Conservation (phyloP, 2,888 invertebrate genomes). For the Chironomus tentans region DNA sequence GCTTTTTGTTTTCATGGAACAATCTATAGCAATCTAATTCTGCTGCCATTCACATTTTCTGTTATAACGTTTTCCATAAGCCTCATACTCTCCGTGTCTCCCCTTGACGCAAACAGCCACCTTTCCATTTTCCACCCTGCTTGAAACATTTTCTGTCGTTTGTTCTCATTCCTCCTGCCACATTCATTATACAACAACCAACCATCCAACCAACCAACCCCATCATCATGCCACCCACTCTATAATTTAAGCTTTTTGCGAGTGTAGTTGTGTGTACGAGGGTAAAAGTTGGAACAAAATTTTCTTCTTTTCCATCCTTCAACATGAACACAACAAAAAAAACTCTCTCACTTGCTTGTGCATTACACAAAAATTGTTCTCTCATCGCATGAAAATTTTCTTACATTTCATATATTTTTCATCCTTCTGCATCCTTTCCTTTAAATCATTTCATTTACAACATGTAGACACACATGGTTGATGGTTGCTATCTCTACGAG, state of each 20-base stretch:
- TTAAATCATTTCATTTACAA: background rate
- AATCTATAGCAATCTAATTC: slow-evolving; percentile 25
- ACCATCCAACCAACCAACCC: background rate
- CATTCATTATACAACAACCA: slow-evolving; percentile 20
- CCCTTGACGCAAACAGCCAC: slow-evolving; percentile 4
- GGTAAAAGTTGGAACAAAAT: background rate
- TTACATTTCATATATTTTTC: too few species aligned
- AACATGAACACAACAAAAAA: too few species aligned
- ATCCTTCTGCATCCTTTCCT: background rate
- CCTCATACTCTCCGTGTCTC: background rate
- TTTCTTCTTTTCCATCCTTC: background rate
- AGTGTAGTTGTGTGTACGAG: background rate
- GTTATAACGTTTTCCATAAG: background rate
- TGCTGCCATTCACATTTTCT: slow-evolving; percentile 26
- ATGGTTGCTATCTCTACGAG: slow-evolving; percentile 8
- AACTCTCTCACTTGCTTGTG: background rate
- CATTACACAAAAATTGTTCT: background rate
- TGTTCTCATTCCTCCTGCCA: slow-evolving; percentile 5
- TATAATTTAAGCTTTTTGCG: background rate
- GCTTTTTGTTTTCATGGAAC: slow-evolving; percentile 1
- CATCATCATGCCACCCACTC: slow-evolving; percentile 20
- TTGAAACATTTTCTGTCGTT: slow-evolving; percentile 16
- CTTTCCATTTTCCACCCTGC: slow-evolving; percentile 1
- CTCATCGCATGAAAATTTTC: background rate
- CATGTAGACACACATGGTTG: background rate